These are phyloP conservation scores for Drosophila diplacantha DNA, from an alignment of 2,888 invertebrate species.

Conservation along the genomic window DNA sequence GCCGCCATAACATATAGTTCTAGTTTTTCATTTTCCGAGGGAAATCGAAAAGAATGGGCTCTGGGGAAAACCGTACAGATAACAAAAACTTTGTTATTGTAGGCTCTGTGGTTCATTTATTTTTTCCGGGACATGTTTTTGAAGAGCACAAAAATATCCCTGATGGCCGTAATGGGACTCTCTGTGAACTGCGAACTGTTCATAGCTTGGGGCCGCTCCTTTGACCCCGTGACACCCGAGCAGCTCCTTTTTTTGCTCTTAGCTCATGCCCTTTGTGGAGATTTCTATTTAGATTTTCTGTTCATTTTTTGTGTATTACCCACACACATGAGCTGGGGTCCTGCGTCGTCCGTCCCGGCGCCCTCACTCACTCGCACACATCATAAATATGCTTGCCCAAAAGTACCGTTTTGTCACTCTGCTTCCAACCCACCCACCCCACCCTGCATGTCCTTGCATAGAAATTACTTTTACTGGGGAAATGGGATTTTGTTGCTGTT, in stretches of 20 bases:
- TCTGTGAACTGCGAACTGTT: slow-evolving; percentile 5
- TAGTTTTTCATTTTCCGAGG: not conserved
- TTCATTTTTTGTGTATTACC: slow-evolving; percentile 32
- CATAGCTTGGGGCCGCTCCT: slow-evolving; percentile 4
- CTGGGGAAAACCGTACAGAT: not conserved
- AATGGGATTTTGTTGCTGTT: slow-evolving; percentile 35
- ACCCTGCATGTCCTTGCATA: slow-evolving; percentile 39
- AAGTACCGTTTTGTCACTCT: slow-evolving; percentile 55
- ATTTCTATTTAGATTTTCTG: slow-evolving; percentile 28
- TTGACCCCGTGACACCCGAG: slow-evolving; percentile 4
- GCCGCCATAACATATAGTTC: not conserved
- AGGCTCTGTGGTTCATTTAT: slow-evolving; percentile 4
- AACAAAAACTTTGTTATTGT: not conserved
- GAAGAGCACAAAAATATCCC: slow-evolving; percentile 9
- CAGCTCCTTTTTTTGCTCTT: not conserved
- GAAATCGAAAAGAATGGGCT: not conserved
- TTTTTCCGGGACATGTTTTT: slow-evolving; percentile 1
- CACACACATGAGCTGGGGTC: slow-evolving; percentile 21
- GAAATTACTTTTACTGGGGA: slow-evolving; percentile 46
- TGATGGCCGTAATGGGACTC: slow-evolving; percentile 10
- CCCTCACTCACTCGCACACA: slow-evolving; percentile 37
- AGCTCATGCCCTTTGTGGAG: slow-evolving; percentile 2
- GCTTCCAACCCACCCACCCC: not conserved
- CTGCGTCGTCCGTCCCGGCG: not conserved
- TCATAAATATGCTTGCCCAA: slow-evolving; percentile 55